phyloP scores from a whole-genome alignment of 2,888 invertebrate species.

The Epinotia demarniana region DNA sequence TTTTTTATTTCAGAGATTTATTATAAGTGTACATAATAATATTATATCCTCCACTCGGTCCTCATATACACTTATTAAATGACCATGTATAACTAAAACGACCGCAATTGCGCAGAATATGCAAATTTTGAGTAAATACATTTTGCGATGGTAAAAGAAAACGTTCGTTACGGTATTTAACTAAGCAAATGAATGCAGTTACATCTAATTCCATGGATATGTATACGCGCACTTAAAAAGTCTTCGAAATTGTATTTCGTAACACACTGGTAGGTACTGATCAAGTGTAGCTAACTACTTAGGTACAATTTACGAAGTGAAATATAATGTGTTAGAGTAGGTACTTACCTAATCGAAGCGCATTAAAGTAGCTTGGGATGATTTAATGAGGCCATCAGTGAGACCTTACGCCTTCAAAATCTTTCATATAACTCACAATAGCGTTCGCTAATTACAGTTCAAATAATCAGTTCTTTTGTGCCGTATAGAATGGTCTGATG shows the following conservation, averaged over 20 bases:
- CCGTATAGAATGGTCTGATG: neutral
- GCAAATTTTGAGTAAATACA: neutral
- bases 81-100: neutral
- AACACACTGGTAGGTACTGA: neutral
- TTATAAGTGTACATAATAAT: too few species aligned
- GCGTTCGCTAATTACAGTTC: constrained; percentile 31
- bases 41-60: too few species aligned
- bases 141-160: constrained; percentile 2
- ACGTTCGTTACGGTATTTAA: constrained; percentile 15
- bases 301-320: neutral
- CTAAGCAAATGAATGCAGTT: constrained; percentile 9
- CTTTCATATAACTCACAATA: constrained; percentile 41
- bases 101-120: neutral
- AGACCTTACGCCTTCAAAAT: constrained; percentile 33
- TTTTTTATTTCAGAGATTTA: too few species aligned
- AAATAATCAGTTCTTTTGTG: constrained; percentile 4
- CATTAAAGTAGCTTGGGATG: neutral
- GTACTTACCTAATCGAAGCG: neutral
- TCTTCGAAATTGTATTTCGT: constrained; percentile 10
- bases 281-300: neutral
- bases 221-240: neutral
- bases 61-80: neutral
- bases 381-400: constrained; percentile 10
- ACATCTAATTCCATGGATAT: constrained; percentile 5
- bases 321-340: neutral